These are phyloP conservation scores for Amiota communis DNA, from an alignment of 2,888 invertebrate genomes.

Conservation along the genomic window DNA sequence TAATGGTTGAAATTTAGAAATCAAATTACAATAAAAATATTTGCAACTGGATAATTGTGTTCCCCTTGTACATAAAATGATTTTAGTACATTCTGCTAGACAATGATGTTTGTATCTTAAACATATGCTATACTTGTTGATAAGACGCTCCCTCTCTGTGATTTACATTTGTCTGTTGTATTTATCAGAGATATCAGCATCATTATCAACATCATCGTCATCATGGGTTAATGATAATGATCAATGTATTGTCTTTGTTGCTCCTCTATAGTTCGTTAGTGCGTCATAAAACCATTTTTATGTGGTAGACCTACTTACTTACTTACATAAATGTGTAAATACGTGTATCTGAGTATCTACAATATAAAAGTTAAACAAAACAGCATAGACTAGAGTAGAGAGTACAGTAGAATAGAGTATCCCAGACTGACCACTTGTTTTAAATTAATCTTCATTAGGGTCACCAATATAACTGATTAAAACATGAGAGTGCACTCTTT, in stretches of 20 bases:
- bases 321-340: not conserved
- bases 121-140: too few relatives aligned
- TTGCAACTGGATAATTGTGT: too few relatives aligned
- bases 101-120: not conserved
- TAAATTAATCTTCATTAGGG: conserved; percentile 65
- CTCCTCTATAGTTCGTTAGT: not conserved
- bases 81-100: conserved; percentile 3
- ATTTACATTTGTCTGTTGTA: too few relatives aligned
- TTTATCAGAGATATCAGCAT: too few relatives aligned
- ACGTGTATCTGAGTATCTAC: not conserved
- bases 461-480: conserved; percentile 37
- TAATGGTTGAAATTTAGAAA: too few relatives aligned
- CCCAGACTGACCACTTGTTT: conserved; percentile 46
- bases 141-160: too few relatives aligned
- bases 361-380: not conserved
- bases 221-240: not conserved
- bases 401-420: conserved; percentile 11
- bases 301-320: too few relatives aligned
- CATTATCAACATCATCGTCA: not conserved
- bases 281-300: conserved; percentile 11
- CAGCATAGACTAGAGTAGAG: conserved; percentile 26
- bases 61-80: not conserved
- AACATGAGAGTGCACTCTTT: not conserved
- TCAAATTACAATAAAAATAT: too few relatives aligned
- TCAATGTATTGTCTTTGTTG: not conserved